phyloP scores from a whole-genome alignment of 2,888 invertebrate genomes.

The Galerucella nymphaeae region DNA sequence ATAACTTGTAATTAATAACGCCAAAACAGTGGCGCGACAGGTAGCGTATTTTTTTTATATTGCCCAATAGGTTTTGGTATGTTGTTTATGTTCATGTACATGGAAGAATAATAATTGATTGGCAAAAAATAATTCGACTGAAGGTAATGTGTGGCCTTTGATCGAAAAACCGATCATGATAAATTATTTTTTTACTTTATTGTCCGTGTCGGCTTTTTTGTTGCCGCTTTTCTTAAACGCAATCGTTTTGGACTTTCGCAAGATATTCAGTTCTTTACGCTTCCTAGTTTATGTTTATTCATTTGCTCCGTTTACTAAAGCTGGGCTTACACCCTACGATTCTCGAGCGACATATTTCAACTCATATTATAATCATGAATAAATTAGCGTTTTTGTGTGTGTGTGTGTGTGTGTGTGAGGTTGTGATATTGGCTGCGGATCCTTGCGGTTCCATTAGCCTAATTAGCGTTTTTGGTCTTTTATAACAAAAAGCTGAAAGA shows the following conservation, averaged over 20 bases:
- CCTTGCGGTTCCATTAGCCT: too few species aligned
- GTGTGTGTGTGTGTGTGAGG: too few species aligned
- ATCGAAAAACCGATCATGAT: neutral
- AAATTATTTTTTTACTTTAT: neutral
- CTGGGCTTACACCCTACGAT: too few species aligned
- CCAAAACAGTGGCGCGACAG: conserved; percentile 22
- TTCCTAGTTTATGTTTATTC: neutral
- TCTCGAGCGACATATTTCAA: too few species aligned
- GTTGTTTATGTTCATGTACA: neutral
- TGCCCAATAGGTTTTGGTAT: neutral
- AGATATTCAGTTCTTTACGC: neutral
- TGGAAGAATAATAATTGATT: neutral
- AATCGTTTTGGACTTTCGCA: neutral
- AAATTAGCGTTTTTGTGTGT: too few species aligned
- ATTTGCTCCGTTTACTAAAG: too few species aligned
- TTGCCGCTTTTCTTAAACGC: neutral
- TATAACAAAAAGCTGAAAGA: too few species aligned
- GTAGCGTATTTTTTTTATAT: conserved; percentile 7
- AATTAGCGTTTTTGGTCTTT: too few species aligned
- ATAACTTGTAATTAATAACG: conserved; percentile 32
- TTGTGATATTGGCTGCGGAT: too few species aligned
- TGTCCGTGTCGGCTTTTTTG: neutral
- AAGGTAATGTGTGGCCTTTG: neutral
- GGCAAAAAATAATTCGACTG: neutral
- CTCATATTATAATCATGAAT: too few species aligned